Base-by-base conservation (phyloP, 2,888 invertebrate species). In the Drosophila tanythrix region DNA sequence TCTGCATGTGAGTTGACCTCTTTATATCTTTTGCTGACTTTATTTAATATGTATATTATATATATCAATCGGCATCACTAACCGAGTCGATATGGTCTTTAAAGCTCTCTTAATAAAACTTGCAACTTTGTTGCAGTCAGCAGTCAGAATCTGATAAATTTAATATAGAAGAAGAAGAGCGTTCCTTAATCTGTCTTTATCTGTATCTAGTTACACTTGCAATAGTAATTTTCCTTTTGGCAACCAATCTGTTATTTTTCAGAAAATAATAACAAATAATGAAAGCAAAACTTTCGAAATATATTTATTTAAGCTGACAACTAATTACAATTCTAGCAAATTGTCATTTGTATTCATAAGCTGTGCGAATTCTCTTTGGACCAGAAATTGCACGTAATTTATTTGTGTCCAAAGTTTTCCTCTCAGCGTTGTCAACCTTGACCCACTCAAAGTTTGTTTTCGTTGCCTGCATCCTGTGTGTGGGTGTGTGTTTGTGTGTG, bases 1-100 rank as follows among this genome's bases (percentile, higher is more conserved):
- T 83, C 94, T 99, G 69, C 97, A 97, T 95, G 96, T 96, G 86
- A 92, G 93, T 91, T 56, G 48, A 69, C 61, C 61, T 59, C 33
- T 40, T 40, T 10, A 25, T 25, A 15, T 7, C 7, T 15, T 43
- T 40, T 10, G 21, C n/a, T 40, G 8, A 40, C 7, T 7, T 5
- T 33, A 33, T 33, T 33, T 10, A 31, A 3, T 36, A 36, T 36
- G 6, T 15, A 35, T 35, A 35, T 35, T 35, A 35, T 36, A 36
- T 15, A 36, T 36, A 18, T 36, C 3, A 15, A 18, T 40, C n/a
- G 40, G n/a, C n/a, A 8, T 2, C n/a, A n/a, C 1, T 10, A 21
- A 21, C 13, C 43, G 1, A 43, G 6, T 43, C 21, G 43, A 13
- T 21, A 13, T 13, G 13, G 21, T 21, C 13, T 13, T 3, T 7